These are phyloP conservation scores for Danaus chrysippus DNA, from an alignment of 2,888 invertebrate genomes.

Conservation along the genomic window DNA sequence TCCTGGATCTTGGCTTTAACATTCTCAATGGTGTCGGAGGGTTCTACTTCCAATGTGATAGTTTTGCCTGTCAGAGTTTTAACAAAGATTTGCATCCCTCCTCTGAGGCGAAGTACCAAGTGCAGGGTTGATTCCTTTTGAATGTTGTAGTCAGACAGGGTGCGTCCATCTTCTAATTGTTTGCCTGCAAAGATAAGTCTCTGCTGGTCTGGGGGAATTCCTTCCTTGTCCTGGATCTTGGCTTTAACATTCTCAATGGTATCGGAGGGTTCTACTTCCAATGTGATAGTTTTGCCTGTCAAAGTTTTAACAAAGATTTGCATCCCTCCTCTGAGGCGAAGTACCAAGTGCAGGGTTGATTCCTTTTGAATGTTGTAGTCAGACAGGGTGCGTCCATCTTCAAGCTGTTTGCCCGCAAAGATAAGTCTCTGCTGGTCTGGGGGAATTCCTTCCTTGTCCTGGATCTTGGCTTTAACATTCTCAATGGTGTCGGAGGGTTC, in stretches of 20 bases:
- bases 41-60: not conserved
- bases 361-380: constrained; percentile 52
- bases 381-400: constrained; percentile 48
- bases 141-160: constrained; percentile 43
- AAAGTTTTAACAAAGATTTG: constrained; percentile 14
- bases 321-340: constrained; percentile 44
- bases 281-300: constrained; percentile 13
- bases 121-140: constrained; percentile 48
- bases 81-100: constrained; percentile 37
- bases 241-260: constrained; percentile 40
- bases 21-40: constrained; percentile 51
- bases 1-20: constrained; percentile 59
- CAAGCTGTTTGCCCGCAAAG: constrained; percentile 62
- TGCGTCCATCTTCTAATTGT: constrained; percentile 76
- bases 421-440: constrained; percentile 43
- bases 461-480: constrained; percentile 30
- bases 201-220: constrained; percentile 65
- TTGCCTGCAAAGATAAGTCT: constrained; percentile 79
- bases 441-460: constrained; percentile 38
- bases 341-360: constrained; percentile 48
- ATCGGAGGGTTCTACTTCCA: constrained; percentile 46
- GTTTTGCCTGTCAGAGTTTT: not conserved
- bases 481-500: constrained; percentile 46
- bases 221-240: constrained; percentile 44
- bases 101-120: constrained; percentile 41